A percentile compares a stretch with the other conserved stretches of the same genome.
Evolutionary conservation across 2,888 invertebrate species (phyloP).

Genomic region (Macaria notata): DNA sequence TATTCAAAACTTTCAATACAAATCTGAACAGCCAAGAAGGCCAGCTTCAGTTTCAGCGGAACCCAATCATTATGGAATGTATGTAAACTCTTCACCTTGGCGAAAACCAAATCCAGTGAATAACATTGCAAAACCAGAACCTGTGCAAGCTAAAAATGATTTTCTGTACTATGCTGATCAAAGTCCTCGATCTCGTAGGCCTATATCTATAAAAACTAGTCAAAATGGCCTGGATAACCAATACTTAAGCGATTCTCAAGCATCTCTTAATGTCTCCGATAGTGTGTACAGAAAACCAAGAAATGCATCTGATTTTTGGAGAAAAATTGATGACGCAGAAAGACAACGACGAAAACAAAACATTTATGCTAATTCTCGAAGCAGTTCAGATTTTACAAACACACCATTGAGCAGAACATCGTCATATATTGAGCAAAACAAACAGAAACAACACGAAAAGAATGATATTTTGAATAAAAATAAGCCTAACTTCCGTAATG

Average conservation of each 20-base stretch:
- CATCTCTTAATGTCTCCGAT: slow-evolving; percentile 57
- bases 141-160: slow-evolving; percentile 69
- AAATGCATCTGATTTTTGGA: slow-evolving; percentile 85
- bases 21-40: slow-evolving; percentile 68
- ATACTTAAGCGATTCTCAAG: slow-evolving; percentile 78
- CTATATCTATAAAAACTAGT: slow-evolving; percentile 85
- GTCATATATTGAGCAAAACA: slow-evolving; percentile 51
- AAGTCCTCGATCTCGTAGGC: slow-evolving; percentile 87
- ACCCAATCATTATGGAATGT: slow-evolving; percentile 73
- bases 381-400: slow-evolving; percentile 66
- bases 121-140: slow-evolving; percentile 64
- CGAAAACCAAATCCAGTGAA: slow-evolving; percentile 58
- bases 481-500: slow-evolving; percentile 50
- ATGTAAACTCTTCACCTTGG: slow-evolving; percentile 69
- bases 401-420: slow-evolving; percentile 47
- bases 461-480: slow-evolving; percentile 59
- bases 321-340: slow-evolving; percentile 82
- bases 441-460: slow-evolving; percentile 43
- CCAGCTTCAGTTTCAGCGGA: slow-evolving; percentile 78
- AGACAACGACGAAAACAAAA: slow-evolving; percentile 63
- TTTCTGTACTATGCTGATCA: slow-evolving; percentile 88
- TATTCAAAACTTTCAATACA: slow-evolving; percentile 54
- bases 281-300: slow-evolving; percentile 65
- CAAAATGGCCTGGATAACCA: slow-evolving; percentile 69
- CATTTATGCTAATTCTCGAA: slow-evolving; percentile 59